Evolutionary conservation across 2,888 invertebrate genomes (phyloP).

Genomic region (Agrochola litura): DNA sequence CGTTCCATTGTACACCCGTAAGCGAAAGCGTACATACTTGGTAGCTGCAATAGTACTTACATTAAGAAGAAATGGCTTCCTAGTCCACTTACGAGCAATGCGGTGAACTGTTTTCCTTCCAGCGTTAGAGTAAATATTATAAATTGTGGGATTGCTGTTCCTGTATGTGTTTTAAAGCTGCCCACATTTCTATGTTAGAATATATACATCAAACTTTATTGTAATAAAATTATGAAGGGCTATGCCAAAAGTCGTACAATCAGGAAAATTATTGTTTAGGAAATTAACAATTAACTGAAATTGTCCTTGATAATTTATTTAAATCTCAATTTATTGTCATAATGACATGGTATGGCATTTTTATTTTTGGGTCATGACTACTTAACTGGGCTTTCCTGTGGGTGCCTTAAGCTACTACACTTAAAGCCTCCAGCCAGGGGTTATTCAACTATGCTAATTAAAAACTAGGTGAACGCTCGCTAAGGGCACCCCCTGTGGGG

Average conservation of each 20-base stretch:
- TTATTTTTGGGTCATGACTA: too few relatives aligned
- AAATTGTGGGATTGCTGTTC: slow-evolving; percentile 37
- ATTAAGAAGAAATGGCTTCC: slow-evolving; percentile 57
- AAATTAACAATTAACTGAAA: background rate
- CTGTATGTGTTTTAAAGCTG: slow-evolving; percentile 8
- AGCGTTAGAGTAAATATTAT: slow-evolving; percentile 53
- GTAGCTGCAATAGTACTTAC: slow-evolving; percentile 46
- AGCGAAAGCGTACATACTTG: slow-evolving; percentile 23
- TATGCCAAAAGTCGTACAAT: background rate
- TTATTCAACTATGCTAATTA: too few relatives aligned
- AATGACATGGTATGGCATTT: background rate
- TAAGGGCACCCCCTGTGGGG: too few relatives aligned
- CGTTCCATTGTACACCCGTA: slow-evolving; percentile 18
- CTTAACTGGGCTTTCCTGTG: too few relatives aligned
- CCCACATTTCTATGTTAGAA: background rate
- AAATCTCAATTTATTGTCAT: background rate
- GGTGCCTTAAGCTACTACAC: too few relatives aligned
- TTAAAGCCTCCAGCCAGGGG: too few relatives aligned
- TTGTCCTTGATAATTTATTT: too few relatives aligned
- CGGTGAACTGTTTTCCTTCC: slow-evolving; percentile 58
- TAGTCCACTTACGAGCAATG: slow-evolving; percentile 59
- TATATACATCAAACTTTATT: background rate
- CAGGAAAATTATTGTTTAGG: background rate
- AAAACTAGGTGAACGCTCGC: too few relatives aligned
- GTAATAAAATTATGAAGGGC: background rate